Base-by-base conservation (phyloP, 1,140 invertebrate genomes). In the Pseudomyrmex flavicornis region DNA sequence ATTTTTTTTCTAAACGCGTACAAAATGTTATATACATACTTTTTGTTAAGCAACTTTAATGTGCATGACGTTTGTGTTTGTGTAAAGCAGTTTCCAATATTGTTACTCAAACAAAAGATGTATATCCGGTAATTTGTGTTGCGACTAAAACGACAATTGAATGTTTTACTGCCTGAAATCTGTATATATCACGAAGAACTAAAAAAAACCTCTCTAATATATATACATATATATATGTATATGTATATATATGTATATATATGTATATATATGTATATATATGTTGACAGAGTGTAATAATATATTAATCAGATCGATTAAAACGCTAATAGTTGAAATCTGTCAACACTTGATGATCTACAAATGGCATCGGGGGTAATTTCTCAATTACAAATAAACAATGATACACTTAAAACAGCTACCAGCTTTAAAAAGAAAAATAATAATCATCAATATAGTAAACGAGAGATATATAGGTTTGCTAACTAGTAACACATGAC, bases 401-500 rank as follows among this genome's bases (percentile, higher is more conserved):
- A 58, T 22, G 76, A 66, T 80, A 80, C 35, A 35, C 66, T 44
- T 72, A 80, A 72, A 72, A 80, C 54, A 54, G 54, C 46, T 80
- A 82, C 70, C 79, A 65, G 26, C 17, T 65, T 85, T 85, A 86
- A 88, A 84, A 88, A 63, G 82, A 77, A 73, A 87, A 70, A 77
- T 84, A 76, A 73, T 83, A 65, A 84, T 82, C 85, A 73, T 84
- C 61, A 72, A 83, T 44, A 88, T 85, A 88, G 65, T 87, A 84
- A 77, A 90, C 82, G 85, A 88, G 85, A 88, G 85, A 85, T 89
- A 87, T 66, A 85, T 89, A 54, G 77, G 83, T 86, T 83, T 88
- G 88, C 85, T 89, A 91, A 90, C 89, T 91, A 91, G 85, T 91
- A 90, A 91, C 89, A 91, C 88, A 91, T 91, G 80, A 84, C 90